A percentile compares a stretch with the other conserved stretches of the same genome.
Conservation (phyloP, 2,888 invertebrate genomes). For the Chouioia cunea region DNA sequence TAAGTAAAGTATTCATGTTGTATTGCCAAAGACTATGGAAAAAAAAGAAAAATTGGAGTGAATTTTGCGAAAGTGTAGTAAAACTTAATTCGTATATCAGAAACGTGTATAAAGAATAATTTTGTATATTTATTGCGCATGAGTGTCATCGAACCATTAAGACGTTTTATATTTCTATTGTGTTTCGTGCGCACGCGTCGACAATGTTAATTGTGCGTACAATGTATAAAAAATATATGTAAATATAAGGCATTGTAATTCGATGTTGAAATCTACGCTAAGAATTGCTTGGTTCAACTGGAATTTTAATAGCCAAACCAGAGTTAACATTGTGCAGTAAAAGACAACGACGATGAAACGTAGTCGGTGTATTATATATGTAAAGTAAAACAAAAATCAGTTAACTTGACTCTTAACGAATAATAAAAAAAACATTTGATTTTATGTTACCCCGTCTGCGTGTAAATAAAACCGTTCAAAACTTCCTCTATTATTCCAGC, state of each 20-base stretch:
- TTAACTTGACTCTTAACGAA: conserved; percentile 19
- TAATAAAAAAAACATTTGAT: conserved; percentile 24
- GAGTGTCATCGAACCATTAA: conserved; percentile 12
- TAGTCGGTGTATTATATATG: conserved; percentile 16
- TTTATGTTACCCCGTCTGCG: not conserved
- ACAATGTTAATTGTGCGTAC: conserved; percentile 1
- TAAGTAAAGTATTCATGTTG: not conserved
- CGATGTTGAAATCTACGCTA: not conserved
- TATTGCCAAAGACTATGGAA: conserved; percentile 35
- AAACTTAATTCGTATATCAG: not conserved
- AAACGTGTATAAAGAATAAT: conserved; percentile 1
- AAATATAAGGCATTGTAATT: conserved; percentile 21
- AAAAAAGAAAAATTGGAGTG: not conserved
- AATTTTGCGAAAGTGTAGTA: not conserved
- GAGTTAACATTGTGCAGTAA: not conserved
- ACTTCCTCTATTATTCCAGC: too few species aligned
- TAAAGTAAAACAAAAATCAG: conserved; percentile 1
- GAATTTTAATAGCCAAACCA: too few species aligned
- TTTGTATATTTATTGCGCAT: conserved; percentile 27
- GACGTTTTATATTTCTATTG: conserved; percentile 22
- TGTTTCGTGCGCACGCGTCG: not conserved
- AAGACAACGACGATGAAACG: not conserved
- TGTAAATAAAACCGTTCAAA: too few species aligned
- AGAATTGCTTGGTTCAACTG: too few species aligned
- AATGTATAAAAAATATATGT: conserved; percentile 16